Percentiles rank a stretch among this genome's conserved stretches.
Conservation (phyloP, 2,888 invertebrate species). For the Nasonia oneida region DNA sequence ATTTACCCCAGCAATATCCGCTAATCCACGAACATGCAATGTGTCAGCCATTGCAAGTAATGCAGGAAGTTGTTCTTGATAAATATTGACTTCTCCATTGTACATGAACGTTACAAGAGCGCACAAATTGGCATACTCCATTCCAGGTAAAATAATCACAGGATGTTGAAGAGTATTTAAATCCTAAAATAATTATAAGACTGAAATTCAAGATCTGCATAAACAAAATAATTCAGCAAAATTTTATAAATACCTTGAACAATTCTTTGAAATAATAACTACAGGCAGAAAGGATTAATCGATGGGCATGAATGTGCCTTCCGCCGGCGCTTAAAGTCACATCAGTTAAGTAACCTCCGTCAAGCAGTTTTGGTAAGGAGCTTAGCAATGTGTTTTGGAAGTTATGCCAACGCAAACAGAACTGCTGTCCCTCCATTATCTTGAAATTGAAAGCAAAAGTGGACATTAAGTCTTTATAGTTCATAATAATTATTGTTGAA, state of each 20-base stretch:
- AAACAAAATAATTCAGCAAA: constrained; percentile 11
- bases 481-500: too few relatives aligned
- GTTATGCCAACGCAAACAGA: constrained; percentile 93
- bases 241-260: constrained; percentile 84
- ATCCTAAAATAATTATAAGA: constrained; percentile 80
- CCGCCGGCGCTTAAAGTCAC: constrained; percentile 93
- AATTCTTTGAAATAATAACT: constrained; percentile 94
- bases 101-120: constrained; percentile 93
- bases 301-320: constrained; percentile 91
- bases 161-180: constrained; percentile 86
- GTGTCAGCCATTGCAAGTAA: constrained; percentile 89
- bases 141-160: constrained; percentile 86
- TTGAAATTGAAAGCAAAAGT: constrained; percentile 67
- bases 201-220: constrained; percentile 40
- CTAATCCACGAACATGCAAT: constrained; percentile 90
- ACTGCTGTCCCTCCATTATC: constrained; percentile 86
- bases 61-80: constrained; percentile 88
- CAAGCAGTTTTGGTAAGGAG: constrained; percentile 88
- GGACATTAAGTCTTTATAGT: neutral
- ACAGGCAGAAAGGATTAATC: constrained; percentile 92
- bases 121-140: constrained; percentile 85
- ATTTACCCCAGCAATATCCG: constrained; percentile 88
- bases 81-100: constrained; percentile 92
- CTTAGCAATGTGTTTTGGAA: constrained; percentile 88
- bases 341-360: constrained; percentile 91